A percentile compares a stretch with the other conserved stretches of the same genome.
Evolutionary conservation across 2,888 invertebrate species (phyloP).

Genomic region (Micropterix aruncella): DNA sequence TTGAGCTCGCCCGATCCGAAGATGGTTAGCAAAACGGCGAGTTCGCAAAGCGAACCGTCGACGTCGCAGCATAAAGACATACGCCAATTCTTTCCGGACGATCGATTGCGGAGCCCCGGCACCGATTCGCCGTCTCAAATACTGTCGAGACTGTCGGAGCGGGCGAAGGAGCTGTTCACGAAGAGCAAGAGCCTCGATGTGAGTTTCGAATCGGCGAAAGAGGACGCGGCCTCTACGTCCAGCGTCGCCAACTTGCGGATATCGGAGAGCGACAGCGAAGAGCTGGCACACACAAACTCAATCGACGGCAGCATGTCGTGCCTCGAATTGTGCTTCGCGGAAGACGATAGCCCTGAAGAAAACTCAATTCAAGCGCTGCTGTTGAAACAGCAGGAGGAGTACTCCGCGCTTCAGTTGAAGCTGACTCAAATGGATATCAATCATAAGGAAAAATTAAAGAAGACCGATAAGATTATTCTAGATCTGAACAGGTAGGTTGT

Average conservation of each 20-base stretch:
- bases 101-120: constrained; percentile 20
- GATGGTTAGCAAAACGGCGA: constrained; percentile 18
- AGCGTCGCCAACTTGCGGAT: constrained; percentile 32
- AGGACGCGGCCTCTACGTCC: constrained; percentile 27
- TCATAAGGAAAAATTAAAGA: constrained; percentile 32
- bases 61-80: constrained; percentile 30
- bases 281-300: constrained; percentile 24
- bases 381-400: constrained; percentile 33
- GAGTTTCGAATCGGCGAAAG: constrained; percentile 21
- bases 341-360: constrained; percentile 27
- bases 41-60: constrained; percentile 30
- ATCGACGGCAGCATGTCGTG: constrained; percentile 35
- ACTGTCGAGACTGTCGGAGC: constrained; percentile 30
- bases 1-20: constrained; percentile 42
- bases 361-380: constrained; percentile 18
- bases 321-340: constrained; percentile 33
- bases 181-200: constrained; percentile 31
- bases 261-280: constrained; percentile 36
- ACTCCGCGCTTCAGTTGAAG: constrained; percentile 37
- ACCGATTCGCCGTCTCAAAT: constrained; percentile 36
- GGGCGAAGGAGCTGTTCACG: constrained; percentile 37
- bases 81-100: constrained; percentile 34
- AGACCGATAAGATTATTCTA: constrained; percentile 39
- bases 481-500: constrained; percentile 50
- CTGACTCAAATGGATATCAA: constrained; percentile 30